Base-by-base conservation (phyloP, 2,888 invertebrate genomes). In the Morpho helenor region DNA sequence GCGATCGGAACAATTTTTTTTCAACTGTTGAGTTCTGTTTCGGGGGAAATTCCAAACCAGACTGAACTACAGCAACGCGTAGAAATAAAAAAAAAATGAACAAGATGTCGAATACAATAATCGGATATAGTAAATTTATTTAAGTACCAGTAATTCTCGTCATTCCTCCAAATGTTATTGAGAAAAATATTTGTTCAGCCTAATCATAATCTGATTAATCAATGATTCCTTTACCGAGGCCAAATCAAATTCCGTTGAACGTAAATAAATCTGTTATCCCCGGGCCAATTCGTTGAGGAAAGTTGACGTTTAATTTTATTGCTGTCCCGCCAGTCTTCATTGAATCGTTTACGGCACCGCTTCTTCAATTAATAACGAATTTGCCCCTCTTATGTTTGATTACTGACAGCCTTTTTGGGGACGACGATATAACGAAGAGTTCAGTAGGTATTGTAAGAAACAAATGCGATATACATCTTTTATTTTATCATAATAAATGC, bases 321-420 rank as follows among this genome's bases (percentile, higher is more conserved):
- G 78, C 69, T 67, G 69, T 66, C 73, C 74, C 73, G 77, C 73
- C 80, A 73, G 76, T 78, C 77, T 77, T 75, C 75, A 76, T 80
- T 77, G 56, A 56, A 60, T 62, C 58, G 52, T 76, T 76, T 75
- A 72, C 45, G 71, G 71, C 78, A 68, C 70, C 78, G 79, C 73
- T 74, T 72, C 75, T 78, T 82, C 82, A 84, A 86, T 86, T 85
- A 84, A 82, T 81, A 80, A 82, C 77, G 73, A 83, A 82, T 84
- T 84, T 80, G 77, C 74, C 73, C 74, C 75, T 72, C 68, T 69
- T 57, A 65, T 70, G 68, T 75, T 77, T 74, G 72, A 71, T 70
- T 69, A 72, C 68, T 69, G 71, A 72, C 71, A 69, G 66, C 68
- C 68, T 57, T 59, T 54, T 48, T 31, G 10, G 51, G 44, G 43